phyloP scores from a whole-genome alignment of 2,113 vertebrate species.

The Aldabrachelys gigantea region DNA sequence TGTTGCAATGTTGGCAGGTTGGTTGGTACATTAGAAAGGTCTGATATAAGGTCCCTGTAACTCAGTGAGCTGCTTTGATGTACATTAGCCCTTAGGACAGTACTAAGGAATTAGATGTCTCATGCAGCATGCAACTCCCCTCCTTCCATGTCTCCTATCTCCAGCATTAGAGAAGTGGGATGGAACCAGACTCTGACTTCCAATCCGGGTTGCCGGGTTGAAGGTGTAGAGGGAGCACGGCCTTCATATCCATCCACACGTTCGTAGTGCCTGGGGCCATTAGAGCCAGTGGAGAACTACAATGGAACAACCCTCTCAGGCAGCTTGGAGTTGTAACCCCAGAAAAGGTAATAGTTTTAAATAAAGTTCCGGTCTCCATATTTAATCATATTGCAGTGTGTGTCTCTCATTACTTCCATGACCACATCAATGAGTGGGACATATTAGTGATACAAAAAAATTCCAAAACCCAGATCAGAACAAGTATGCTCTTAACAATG shows the following conservation, averaged over 20 bases:
- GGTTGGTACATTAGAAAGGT: not conserved
- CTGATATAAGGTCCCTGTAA: not conserved
- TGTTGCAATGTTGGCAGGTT: not conserved
- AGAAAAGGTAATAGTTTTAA: not conserved
- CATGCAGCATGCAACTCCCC: not conserved
- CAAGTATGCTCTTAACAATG: not conserved
- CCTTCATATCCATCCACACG: not conserved
- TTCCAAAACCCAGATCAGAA: not conserved
- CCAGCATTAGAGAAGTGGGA: not conserved
- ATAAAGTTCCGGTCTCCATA: not conserved
- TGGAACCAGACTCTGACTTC: not conserved
- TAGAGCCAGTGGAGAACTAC: not conserved
- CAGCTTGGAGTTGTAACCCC: not conserved
- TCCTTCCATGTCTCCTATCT: not conserved
- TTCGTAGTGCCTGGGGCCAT: not conserved
- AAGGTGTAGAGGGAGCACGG: not conserved
- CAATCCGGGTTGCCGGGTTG: not conserved
- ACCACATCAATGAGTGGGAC: not conserved
- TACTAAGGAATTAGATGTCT: too few relatives aligned
- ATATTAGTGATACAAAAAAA: not conserved
- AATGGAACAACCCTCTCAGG: not conserved
- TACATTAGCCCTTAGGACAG: too few relatives aligned
- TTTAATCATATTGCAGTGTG: not conserved
- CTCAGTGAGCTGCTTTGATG: not conserved
- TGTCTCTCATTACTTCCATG: not conserved